These are phyloP conservation scores for Malacosoma neustria DNA, from an alignment of 2,888 invertebrate genomes.

Conservation along the genomic window DNA sequence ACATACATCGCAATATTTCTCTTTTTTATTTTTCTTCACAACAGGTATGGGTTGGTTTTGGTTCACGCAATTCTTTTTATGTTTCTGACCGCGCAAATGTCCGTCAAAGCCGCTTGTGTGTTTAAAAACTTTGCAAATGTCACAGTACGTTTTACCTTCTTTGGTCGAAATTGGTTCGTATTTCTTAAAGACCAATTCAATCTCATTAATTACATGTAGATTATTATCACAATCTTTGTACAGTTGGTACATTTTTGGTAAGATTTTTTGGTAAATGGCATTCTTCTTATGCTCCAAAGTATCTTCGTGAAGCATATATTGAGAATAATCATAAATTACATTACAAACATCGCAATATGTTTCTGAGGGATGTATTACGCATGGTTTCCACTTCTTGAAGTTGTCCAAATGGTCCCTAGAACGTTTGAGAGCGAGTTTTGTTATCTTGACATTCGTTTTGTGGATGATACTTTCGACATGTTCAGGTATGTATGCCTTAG, in stretches of 20 bases:
- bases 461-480: background rate
- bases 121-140: background rate
- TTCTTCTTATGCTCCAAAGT: background rate
- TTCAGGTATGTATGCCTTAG: background rate
- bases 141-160: background rate
- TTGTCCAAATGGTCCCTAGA: background rate
- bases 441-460: background rate
- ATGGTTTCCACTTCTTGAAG: background rate
- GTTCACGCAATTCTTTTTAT: background rate
- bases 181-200: background rate
- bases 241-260: background rate
- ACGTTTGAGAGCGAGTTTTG: background rate
- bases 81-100: background rate
- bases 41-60: background rate
- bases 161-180: background rate
- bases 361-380: background rate
- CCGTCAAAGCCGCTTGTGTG: background rate
- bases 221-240: background rate
- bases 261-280: background rate
- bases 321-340: background rate
- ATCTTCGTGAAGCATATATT: background rate
- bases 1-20: background rate
- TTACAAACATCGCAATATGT: background rate
- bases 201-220: background rate
- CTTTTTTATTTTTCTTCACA: background rate